Conservation (phyloP, 2,113 vertebrate species). For the Mirza zaza region DNA sequence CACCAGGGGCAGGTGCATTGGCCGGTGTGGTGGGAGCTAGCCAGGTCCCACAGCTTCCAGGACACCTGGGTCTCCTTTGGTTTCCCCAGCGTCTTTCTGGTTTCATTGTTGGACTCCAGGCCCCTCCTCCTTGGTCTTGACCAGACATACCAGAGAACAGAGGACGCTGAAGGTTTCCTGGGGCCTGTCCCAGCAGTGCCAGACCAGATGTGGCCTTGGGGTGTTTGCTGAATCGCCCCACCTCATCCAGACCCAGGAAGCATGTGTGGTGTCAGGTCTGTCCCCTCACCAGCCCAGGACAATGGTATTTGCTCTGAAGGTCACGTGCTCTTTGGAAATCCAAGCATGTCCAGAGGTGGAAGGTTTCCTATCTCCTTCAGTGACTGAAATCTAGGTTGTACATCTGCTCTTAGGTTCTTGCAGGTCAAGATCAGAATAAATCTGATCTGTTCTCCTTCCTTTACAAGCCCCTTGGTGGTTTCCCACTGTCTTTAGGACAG, state of each 20-base stretch:
- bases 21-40: background rate
- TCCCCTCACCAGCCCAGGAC: background rate
- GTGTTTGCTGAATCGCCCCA: rapidly evolving
- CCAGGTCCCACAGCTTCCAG: background rate
- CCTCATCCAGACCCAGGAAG: background rate
- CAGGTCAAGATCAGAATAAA: background rate
- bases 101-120: background rate
- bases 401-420: background rate
- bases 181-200: background rate
- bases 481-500: background rate
- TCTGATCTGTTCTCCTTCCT: background rate
- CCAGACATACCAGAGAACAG: background rate
- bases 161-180: too few relatives aligned
- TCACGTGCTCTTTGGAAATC: background rate
- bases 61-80: background rate
- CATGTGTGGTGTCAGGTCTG: background rate
- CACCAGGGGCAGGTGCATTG: rapidly evolving
- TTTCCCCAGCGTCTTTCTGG: background rate
- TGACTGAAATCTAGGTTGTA: background rate
- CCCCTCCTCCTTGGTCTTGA: background rate
- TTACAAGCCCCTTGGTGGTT: background rate
- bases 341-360: background rate
- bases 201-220: too few relatives aligned
- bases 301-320: rapidly evolving
- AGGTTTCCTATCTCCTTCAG: background rate